A percentile compares a stretch with the other conserved stretches of the same genome.
These are phyloP conservation scores for Holcopasites calliopsidis DNA, from an alignment of 1,140 invertebrate species.

Conservation along the genomic window DNA sequence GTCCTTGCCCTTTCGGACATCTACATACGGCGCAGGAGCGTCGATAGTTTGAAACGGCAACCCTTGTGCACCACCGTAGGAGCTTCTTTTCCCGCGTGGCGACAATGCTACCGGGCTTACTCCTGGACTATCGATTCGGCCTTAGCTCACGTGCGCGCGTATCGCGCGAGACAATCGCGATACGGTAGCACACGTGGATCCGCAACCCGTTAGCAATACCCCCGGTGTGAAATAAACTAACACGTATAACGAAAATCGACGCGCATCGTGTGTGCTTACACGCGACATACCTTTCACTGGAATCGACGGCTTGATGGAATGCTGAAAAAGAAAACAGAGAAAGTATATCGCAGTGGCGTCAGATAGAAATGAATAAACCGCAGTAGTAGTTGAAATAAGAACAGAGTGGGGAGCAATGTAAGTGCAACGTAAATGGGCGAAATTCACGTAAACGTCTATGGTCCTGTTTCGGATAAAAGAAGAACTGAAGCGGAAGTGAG, in stretches of 20 bases:
- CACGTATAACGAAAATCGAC: no score
- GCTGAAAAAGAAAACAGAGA: slow-evolving; percentile 70
- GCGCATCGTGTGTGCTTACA: no score
- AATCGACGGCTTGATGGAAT: slow-evolving; percentile 76
- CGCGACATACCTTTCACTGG: slow-evolving; percentile 76
- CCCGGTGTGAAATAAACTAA: no score
- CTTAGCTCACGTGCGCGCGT: not conserved
- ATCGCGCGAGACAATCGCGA: not conserved
- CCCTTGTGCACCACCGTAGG: not conserved
- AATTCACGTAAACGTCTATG: no score
- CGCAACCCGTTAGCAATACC: no score
- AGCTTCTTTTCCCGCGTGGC: not conserved
- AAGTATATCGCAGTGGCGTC: not conserved
- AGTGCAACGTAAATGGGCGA: slow-evolving; percentile 39
- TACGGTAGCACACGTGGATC: no score
- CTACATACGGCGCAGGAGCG: slow-evolving; percentile 71
- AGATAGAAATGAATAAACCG: not conserved
- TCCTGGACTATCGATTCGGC: slow-evolving; percentile 24
- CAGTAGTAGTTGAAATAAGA: not conserved
- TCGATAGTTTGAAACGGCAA: slow-evolving; percentile 68
- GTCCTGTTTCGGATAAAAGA: no score
- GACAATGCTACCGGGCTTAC: not conserved
- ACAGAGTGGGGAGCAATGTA: not conserved
- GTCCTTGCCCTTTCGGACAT: slow-evolving; percentile 76
- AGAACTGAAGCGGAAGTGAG: no score